Evolutionary conservation across 2,113 vertebrate species (phyloP).

Genomic region (Chionomys nivalis): DNA sequence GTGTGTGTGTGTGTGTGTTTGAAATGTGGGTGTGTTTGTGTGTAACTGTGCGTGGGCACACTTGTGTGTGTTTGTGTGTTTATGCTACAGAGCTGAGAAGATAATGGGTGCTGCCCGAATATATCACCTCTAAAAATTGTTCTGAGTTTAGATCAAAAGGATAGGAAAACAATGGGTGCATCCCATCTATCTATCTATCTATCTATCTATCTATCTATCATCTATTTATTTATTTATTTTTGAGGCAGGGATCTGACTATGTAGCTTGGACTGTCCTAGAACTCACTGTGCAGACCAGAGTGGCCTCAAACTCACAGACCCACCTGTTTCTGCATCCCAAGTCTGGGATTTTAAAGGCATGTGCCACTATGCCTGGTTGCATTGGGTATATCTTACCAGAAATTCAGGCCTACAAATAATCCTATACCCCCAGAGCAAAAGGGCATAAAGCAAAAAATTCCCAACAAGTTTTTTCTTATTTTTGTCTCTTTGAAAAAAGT

Average conservation of each 20-base stretch:
- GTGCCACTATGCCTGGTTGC: background rate
- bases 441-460: background rate
- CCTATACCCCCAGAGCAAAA: background rate
- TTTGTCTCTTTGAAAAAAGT: background rate
- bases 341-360: background rate
- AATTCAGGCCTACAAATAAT: background rate
- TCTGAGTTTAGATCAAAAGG: background rate
- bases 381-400: background rate
- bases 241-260: background rate
- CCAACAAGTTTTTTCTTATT: background rate
- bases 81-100: background rate
- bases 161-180: background rate
- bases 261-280: background rate
- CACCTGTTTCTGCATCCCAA: background rate
- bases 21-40: background rate
- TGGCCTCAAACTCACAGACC: background rate
- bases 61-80: background rate
- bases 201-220: too few species aligned
- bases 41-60: background rate
- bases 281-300: background rate
- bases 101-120: background rate
- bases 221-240: background rate
- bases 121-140: background rate
- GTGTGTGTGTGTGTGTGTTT: background rate
- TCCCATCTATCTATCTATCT: too few species aligned